Evolutionary conservation across 2,113 vertebrate genomes (phyloP).

Genomic region (Cercocebus atys): DNA sequence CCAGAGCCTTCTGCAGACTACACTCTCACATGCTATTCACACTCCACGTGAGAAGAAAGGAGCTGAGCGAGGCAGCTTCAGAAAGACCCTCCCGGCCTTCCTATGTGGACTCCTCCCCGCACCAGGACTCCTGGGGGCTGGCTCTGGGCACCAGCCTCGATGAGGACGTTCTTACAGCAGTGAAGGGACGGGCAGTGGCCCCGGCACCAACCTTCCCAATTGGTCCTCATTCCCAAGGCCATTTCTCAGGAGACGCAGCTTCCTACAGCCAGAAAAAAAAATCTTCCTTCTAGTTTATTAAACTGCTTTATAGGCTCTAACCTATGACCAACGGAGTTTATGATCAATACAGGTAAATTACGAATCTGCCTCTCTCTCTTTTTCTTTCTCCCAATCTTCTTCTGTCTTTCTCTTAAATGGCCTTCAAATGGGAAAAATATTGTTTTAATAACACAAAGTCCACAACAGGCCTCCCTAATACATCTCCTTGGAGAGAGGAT

Average conservation of each 20-base stretch:
- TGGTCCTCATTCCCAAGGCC: rapidly evolving
- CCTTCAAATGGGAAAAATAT: neutral
- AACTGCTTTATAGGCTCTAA: neutral
- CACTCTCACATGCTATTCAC: neutral
- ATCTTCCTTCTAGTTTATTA: neutral
- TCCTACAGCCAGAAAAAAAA: neutral
- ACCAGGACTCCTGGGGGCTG: rapidly evolving
- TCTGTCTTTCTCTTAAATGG: neutral
- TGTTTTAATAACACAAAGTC: neutral
- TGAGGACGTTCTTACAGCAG: rapidly evolving
- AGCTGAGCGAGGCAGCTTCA: neutral
- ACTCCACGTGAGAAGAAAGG: neutral
- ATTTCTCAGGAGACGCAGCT: neutral
- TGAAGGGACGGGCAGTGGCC: no score
- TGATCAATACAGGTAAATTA: neutral
- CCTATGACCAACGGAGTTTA: neutral
- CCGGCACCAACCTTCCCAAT: neutral
- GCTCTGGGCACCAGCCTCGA: neutral
- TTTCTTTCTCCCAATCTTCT: neutral
- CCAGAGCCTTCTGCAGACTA: neutral
- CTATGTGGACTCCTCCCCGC: rapidly evolving
- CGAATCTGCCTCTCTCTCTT: neutral
- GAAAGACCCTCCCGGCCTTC: neutral
- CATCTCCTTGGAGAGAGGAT: neutral
- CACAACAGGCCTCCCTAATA: neutral